These are phyloP conservation scores for Trichonephila clavata DNA, from an alignment of 1,140 invertebrate species.

Conservation along the genomic window DNA sequence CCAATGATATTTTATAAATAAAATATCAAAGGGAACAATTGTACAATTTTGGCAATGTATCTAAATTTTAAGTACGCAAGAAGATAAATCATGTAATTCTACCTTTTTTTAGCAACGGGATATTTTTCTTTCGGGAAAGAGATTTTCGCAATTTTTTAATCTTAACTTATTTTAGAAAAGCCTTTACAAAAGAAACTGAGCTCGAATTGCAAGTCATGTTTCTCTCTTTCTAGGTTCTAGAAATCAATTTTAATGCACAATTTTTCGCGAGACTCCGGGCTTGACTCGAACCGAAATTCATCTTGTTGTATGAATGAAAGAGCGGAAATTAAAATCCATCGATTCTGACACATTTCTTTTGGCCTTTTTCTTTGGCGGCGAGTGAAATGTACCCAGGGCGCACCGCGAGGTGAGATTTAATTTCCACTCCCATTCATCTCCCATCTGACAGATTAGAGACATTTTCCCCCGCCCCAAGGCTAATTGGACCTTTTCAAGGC, in stretches of 20 bases:
- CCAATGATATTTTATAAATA: too few species aligned
- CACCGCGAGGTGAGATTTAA: not conserved
- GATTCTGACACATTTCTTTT: not conserved
- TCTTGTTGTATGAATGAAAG: not conserved
- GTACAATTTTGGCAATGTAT: too few species aligned
- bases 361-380: not conserved
- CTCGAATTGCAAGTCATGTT: too few species aligned
- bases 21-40: too few species aligned
- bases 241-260: not conserved
- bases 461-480: not conserved
- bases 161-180: too few species aligned
- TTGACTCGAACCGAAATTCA: not conserved
- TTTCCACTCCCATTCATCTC: not conserved
- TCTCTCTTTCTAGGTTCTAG: not conserved
- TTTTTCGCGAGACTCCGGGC: not conserved
- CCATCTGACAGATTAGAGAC: not conserved
- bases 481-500: not conserved
- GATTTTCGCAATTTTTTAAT: too few species aligned
- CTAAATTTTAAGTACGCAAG: too few species aligned
- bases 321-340: slow-evolving; percentile 27
- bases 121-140: too few species aligned
- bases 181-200: too few species aligned
- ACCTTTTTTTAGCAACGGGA: too few species aligned
- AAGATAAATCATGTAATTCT: too few species aligned
- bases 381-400: not conserved